Base-by-base conservation (phyloP, 1,140 invertebrate genomes). In the Aphelenchoides besseyi region DNA sequence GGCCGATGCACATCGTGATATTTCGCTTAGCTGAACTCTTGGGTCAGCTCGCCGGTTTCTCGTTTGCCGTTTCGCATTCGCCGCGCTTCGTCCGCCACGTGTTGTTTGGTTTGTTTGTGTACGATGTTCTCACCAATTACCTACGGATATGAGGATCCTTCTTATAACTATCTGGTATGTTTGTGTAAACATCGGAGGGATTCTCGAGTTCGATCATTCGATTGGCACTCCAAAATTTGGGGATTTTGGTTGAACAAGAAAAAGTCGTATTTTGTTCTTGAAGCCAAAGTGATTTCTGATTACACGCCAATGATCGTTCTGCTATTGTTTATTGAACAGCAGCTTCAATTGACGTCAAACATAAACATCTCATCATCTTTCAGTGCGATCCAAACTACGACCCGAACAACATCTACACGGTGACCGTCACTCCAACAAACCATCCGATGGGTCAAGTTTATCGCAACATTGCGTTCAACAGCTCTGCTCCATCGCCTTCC, bases 81-180 rank as follows among this genome's bases (percentile, higher is more conserved):
- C 41, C 41, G 41, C 41, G 41, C 41, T 48, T 48, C 41, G 41
- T 48, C 41, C 41, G 41, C 41, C n/a, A n/a, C n/a, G n/a, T n/a
- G n/a, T n/a, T n/a, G n/a, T 48, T 48, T 48, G 41, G 41, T 12
- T 48, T 48, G 41, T 23, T 48, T 48, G 41, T 48, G 41, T 48
- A 23, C 41, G 12, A 48, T 48, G 41, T 48, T 16, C 41, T 48
- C 41, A 23, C 41, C 41, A 23, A 48, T 48, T 23, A 23, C 41
- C 41, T 48, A 48, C 41, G 41, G 41, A 12, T 48, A 48, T 23
- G 41, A 48, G 41, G 41, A 48, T 48, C 41, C 41, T 12, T 48
- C 41, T 23, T 48, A 48, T 23, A 23, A 12, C 41, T 48, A 48
- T 23, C n/a, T n/a, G n/a, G n/a, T n/a, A 48, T 48, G 41, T 16